Conservation (phyloP, 2,888 invertebrate species). For the Drosophila meridiana region DNA sequence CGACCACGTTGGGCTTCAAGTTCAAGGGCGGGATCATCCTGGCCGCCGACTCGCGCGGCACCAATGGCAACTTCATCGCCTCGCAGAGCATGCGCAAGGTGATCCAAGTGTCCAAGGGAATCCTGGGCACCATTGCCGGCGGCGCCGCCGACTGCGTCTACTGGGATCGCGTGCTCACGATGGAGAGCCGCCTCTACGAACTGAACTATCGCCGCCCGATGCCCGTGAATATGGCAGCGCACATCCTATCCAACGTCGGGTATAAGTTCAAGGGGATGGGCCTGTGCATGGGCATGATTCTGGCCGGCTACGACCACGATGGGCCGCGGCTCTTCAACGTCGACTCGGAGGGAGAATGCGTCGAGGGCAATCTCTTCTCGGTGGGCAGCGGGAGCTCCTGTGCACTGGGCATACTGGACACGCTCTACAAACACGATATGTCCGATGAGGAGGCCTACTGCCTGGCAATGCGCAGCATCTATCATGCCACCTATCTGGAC, state of each 20-base stretch:
- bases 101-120: conserved; percentile 97
- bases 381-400: conserved; percentile 98
- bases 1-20: conserved; percentile 98
- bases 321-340: conserved; percentile 97
- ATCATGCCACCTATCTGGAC: conserved; percentile 98
- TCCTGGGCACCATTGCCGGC: conserved; percentile 98
- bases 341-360: conserved; percentile 96
- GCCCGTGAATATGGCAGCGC: conserved; percentile 98
- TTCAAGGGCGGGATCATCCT: conserved; percentile 96
- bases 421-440: conserved; percentile 94
- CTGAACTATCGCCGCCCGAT: conserved; percentile 89
- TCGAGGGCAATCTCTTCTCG: conserved; percentile 95
- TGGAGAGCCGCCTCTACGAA: conserved; percentile 95
- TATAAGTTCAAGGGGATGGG: conserved; percentile 99
- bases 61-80: conserved; percentile 96
- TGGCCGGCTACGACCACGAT: conserved; percentile 96
- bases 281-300: conserved; percentile 96
- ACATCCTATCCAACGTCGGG: conserved; percentile 98
- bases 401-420: conserved; percentile 97
- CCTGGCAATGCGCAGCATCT: conserved; percentile 96
- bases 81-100: conserved; percentile 98
- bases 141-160: conserved; percentile 99
- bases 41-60: conserved; percentile 98
- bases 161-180: conserved; percentile 97
- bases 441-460: conserved; percentile 96